These are phyloP conservation scores for Ciconia stormi DNA, from an alignment of 2,113 vertebrate genomes.

Conservation along the genomic window DNA sequence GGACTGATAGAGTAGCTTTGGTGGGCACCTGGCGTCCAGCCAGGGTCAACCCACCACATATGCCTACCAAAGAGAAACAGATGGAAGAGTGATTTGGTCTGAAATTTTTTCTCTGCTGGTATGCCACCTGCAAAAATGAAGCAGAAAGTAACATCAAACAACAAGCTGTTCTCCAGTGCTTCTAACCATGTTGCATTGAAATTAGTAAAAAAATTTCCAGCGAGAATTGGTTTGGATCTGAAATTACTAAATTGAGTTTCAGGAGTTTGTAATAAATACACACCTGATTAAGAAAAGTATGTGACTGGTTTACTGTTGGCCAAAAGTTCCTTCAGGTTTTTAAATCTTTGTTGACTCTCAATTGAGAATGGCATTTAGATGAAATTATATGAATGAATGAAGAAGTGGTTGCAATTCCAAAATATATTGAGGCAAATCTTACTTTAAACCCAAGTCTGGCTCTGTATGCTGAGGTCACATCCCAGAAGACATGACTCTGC, in stretches of 20 bases:
- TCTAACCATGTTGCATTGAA: background rate
- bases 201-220: background rate
- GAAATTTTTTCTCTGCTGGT: background rate
- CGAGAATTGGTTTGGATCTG: background rate
- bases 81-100: constrained; percentile 32
- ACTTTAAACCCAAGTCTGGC: background rate
- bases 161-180: background rate
- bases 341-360: background rate
- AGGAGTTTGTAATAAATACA: background rate
- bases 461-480: background rate
- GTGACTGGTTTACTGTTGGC: background rate
- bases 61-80: constrained; percentile 25
- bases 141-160: background rate
- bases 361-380: background rate
- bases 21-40: no score
- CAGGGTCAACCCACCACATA: no score
- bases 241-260: background rate
- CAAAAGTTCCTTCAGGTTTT: background rate
- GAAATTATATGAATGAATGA: background rate
- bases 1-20: no score
- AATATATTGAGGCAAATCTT: background rate
- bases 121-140: background rate
- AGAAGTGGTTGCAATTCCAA: background rate
- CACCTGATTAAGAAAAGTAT: background rate
- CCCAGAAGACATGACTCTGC: background rate